Percentiles rank a stretch among this genome's conserved stretches.
phyloP scores from a whole-genome alignment of 1,140 invertebrate genomes.

The Acromyrmex echinatior region DNA sequence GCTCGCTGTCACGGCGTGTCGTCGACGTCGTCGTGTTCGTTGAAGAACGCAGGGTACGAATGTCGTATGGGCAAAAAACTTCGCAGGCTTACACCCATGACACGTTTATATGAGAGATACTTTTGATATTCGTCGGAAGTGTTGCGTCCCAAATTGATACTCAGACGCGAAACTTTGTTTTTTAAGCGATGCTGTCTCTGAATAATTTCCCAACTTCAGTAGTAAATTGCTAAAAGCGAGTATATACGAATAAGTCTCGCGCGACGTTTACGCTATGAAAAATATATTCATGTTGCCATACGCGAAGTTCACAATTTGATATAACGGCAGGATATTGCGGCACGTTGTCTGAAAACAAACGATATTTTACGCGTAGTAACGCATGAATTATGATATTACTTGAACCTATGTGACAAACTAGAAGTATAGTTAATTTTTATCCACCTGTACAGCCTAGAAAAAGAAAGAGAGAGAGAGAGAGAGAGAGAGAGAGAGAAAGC shows the following conservation, averaged over 20 bases:
- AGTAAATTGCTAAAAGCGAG: not conserved
- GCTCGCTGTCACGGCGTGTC: slow-evolving; percentile 44
- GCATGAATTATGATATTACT: not conserved
- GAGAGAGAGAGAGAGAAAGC: no score
- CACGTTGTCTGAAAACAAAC: not conserved
- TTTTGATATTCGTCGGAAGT: not conserved
- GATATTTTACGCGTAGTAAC: slow-evolving; percentile 13
- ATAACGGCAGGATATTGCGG: slow-evolving; percentile 14
- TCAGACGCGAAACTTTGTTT: not conserved
- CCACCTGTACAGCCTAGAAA: not conserved
- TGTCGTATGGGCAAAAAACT: slow-evolving; percentile 29
- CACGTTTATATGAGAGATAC: slow-evolving; percentile 30
- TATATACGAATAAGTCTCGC: not conserved
- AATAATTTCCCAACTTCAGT: slow-evolving; percentile 1
- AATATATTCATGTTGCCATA: not conserved
- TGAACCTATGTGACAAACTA: slow-evolving; percentile 34
- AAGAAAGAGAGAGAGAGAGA: not conserved
- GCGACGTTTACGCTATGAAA: not conserved
- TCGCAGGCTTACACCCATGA: not conserved
- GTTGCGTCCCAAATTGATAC: not conserved
- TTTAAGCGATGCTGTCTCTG: not conserved
- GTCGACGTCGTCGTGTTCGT: slow-evolving; percentile 43
- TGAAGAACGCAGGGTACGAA: slow-evolving; percentile 26
- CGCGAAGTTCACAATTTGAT: slow-evolving; percentile 15
- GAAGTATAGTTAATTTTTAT: slow-evolving; percentile 70